Evolutionary conservation across 2,797 vertebrate genomes (phyloP), one percentile per base, ranked within the genome.

Genomic region (Sebastes oblongus): DNA sequence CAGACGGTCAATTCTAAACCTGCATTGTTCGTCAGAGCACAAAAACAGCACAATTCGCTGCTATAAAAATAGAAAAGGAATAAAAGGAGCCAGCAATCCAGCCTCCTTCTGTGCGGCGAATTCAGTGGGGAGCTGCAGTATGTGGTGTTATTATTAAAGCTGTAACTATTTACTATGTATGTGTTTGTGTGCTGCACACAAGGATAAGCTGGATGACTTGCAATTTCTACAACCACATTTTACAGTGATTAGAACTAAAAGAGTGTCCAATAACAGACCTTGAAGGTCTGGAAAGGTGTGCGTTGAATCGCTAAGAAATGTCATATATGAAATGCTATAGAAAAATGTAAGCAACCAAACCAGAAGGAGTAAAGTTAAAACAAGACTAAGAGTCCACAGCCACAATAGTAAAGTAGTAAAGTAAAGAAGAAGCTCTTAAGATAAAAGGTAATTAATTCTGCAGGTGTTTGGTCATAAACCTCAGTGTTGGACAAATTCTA

Each of bases 61-160:
- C 34, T 1, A 64, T 80, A 22, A 81, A 81, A 81, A 84, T 58
- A 82, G 74, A 83, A 73, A 24, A 74, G 66, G 64, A 75, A 80
- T 80, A 80, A 85, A 39, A 82, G 66, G 54, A 82, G 73, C 27
- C 70, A 65, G 67, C 59, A 80, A 78, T 54, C 25, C 70, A 78
- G 73, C 71, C 42, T 82, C 77, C 69, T 75, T 77, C 83, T 82
- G 76, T 68, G 82, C 75, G 72, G 54, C 16, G 8, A 84, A 65
- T 54, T 85, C 85, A 80, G 81, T 27, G 7, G 83, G 82, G 89
- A 86, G 72, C 70, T 66, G 75, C 72, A 79, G 56, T 62, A 75
- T 72, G 66, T 56, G 79, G 27, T 58, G 59, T 66, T 75, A 74
- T 89, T 89, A 89, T 84, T 80, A 83, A 78, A 83, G 78, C 74